Evolutionary conservation across 2,113 vertebrate species (phyloP).

Genomic region (Microtus oregoni): DNA sequence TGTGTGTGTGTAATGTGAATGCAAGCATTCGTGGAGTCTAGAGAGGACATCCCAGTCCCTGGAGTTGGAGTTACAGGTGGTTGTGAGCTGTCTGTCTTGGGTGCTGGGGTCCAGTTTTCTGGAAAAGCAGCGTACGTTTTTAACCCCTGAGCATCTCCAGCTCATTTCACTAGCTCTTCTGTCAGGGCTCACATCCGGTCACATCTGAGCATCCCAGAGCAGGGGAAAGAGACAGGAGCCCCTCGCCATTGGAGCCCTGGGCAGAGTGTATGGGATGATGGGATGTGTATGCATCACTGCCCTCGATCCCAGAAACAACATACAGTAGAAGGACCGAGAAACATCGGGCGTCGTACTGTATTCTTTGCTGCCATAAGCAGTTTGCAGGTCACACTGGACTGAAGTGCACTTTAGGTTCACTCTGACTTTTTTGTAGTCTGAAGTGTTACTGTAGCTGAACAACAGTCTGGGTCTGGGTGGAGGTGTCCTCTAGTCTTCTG

Average conservation of each 20-base stretch:
- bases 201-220: neutral
- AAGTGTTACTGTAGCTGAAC: neutral
- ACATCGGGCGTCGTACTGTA: rapidly evolving
- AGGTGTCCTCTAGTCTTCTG: neutral
- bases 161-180: neutral
- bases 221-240: neutral
- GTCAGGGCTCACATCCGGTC: neutral
- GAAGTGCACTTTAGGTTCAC: neutral
- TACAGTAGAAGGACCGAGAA: too few relatives aligned
- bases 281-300: neutral
- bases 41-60: neutral
- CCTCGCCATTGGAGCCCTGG: neutral
- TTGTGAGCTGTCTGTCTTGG: too few relatives aligned
- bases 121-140: too few relatives aligned
- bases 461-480: rapidly evolving
- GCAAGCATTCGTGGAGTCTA: too few relatives aligned
- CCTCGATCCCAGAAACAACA: neutral
- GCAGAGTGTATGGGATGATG: neutral
- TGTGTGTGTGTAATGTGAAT: too few relatives aligned
- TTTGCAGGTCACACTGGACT: neutral
- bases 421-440: neutral
- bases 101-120: too few relatives aligned
- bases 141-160: too few relatives aligned
- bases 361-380: neutral
- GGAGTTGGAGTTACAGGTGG: too few relatives aligned